Conservation (phyloP, 1,140 invertebrate species). For the Drosophila arawakana region DNA sequence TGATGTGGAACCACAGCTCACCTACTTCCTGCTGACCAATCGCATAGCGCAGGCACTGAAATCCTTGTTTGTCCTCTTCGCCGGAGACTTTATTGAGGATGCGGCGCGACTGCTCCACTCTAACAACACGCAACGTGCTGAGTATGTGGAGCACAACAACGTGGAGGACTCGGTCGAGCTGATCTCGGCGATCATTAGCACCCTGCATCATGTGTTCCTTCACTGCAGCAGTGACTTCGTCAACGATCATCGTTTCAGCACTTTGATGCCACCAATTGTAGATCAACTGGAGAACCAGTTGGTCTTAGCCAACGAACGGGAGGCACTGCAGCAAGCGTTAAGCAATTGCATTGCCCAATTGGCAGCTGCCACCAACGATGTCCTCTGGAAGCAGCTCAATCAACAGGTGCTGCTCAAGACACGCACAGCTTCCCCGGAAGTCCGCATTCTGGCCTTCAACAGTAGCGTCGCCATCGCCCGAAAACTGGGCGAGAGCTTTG, state of each 20-base stretch:
- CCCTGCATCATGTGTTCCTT: constrained; percentile 91
- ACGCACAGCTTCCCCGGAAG: constrained; percentile 88
- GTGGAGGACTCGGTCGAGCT: constrained; percentile 85
- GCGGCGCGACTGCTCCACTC: constrained; percentile 89
- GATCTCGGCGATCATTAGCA: constrained; percentile 89
- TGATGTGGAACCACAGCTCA: constrained; percentile 68
- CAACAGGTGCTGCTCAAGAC: constrained; percentile 96
- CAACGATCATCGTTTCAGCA: constrained; percentile 93
- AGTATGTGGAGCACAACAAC: constrained; percentile 70
- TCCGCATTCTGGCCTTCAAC: constrained; percentile 87
- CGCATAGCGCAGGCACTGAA: constrained; percentile 93
- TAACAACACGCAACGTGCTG: constrained; percentile 85
- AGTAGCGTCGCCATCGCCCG: constrained; percentile 89
- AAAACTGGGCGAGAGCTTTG: constrained; percentile 92
- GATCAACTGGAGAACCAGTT: constrained; percentile 94
- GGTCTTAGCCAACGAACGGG: constrained; percentile 85
- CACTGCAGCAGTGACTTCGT: constrained; percentile 93
- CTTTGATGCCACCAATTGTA: constrained; percentile 93
- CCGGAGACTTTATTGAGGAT: constrained; percentile 93
- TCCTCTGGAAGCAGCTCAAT: constrained; percentile 94
- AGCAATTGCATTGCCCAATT: constrained; percentile 93
- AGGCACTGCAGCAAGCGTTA: constrained; percentile 87
- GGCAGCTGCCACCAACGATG: constrained; percentile 92
- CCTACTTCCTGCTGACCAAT: constrained; percentile 88
- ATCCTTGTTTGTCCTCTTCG: constrained; percentile 95